Evolutionary conservation across 2,113 vertebrate species (phyloP).

Genomic region (Chlamydotis undulata): DNA sequence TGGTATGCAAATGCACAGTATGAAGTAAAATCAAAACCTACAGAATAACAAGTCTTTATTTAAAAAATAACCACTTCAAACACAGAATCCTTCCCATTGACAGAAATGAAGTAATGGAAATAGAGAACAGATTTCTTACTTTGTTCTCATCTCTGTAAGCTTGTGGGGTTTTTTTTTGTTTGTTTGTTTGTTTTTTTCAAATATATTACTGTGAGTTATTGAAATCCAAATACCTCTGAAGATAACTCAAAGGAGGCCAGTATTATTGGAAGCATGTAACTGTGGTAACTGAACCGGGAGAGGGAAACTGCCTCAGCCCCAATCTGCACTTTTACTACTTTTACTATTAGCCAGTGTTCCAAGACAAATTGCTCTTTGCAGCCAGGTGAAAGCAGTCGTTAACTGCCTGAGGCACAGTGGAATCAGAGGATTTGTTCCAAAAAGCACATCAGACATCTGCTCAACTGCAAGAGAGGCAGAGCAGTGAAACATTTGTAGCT

Average conservation of each 20-base stretch:
- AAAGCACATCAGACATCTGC: neutral
- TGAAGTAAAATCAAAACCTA: neutral
- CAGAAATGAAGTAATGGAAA: neutral
- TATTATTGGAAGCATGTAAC: neutral
- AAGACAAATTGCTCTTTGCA: neutral
- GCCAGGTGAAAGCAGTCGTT: neutral
- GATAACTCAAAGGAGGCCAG: neutral
- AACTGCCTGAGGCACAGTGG: neutral
- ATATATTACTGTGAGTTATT: neutral
- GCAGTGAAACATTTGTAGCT: neutral
- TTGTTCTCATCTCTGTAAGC: neutral
- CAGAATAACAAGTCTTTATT: neutral
- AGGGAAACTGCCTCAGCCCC: neutral
- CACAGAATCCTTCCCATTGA: neutral
- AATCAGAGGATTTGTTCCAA: neutral
- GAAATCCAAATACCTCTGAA: neutral
- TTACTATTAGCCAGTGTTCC: neutral
- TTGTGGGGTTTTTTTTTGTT: neutral
- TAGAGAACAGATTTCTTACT: neutral
- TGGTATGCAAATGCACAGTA: neutral
- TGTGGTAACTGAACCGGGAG: neutral
- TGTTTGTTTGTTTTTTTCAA: neutral
- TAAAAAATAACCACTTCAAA: neutral
- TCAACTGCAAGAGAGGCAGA: neutral
- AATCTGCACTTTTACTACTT: neutral